phyloP scores from a whole-genome alignment of 1,140 invertebrate species.

The Cataglyphis hispanica region DNA sequence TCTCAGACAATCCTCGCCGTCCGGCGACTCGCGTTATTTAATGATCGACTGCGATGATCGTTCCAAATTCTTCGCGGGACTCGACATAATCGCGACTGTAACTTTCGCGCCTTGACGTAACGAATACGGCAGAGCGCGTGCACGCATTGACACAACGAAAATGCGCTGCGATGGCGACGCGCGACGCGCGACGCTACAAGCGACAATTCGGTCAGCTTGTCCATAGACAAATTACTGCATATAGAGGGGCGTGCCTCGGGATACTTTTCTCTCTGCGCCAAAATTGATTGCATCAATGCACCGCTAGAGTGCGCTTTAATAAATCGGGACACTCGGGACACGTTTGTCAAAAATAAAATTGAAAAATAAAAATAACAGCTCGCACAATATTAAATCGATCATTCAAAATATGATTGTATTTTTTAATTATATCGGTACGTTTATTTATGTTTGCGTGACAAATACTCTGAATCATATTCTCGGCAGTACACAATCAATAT shows the following conservation, averaged over 20 bases:
- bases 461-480: too few species aligned
- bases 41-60: slow-evolving; percentile 74
- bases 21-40: slow-evolving; percentile 77
- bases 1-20: background rate
- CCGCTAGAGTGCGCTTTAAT: too few species aligned
- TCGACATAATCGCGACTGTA: slow-evolving; percentile 66
- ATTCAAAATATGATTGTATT: too few species aligned
- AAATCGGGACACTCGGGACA: too few species aligned
- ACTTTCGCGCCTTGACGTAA: background rate
- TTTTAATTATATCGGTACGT: too few species aligned
- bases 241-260: background rate
- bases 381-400: too few species aligned
- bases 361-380: too few species aligned
- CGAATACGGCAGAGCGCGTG: background rate
- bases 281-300: too few species aligned
- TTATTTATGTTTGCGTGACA: too few species aligned
- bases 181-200: background rate
- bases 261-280: too few species aligned
- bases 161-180: background rate
- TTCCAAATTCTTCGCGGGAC: slow-evolving; percentile 42
- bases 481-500: too few species aligned
- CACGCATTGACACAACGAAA: background rate
- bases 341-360: too few species aligned
- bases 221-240: background rate
- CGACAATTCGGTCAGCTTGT: background rate